Evolutionary conservation across 92 coral and sea anemone species (phyloP).

Genomic region (Paragorgia papillata): DNA sequence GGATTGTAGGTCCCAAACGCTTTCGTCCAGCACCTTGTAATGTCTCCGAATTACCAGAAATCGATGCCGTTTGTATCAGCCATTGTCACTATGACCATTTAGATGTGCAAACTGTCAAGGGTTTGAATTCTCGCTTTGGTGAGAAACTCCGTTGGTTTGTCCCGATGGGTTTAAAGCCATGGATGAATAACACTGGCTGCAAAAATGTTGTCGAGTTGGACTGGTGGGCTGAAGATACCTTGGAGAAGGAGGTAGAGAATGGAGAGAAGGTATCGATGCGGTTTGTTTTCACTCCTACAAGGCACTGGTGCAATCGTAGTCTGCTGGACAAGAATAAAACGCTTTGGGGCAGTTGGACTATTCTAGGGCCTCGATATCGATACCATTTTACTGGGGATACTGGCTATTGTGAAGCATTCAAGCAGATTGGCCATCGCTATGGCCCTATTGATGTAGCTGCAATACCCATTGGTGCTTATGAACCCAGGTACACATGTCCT

Average conservation of each 20-base stretch:
- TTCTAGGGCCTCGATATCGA: slow-evolving; percentile 77
- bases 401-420: slow-evolving; percentile 85
- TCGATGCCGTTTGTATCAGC: slow-evolving; percentile 92
- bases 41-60: slow-evolving; percentile 70
- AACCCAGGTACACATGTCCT: slow-evolving; percentile 70
- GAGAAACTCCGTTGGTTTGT: slow-evolving; percentile 73
- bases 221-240: slow-evolving; percentile 79
- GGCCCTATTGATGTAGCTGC: slow-evolving; percentile 98
- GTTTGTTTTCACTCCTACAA: slow-evolving; percentile 85
- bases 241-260: slow-evolving; percentile 32
- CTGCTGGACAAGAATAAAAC: slow-evolving; percentile 71
- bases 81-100: slow-evolving; percentile 95
- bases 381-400: slow-evolving; percentile 90
- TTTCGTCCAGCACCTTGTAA: slow-evolving; percentile 83
- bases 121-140: slow-evolving; percentile 66
- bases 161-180: slow-evolving; percentile 76
- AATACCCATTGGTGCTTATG: slow-evolving; percentile 94
- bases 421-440: slow-evolving; percentile 76
- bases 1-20: slow-evolving; percentile 61
- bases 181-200: slow-evolving; percentile 85
- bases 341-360: slow-evolving; percentile 94
- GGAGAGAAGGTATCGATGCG: slow-evolving; percentile 46
- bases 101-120: slow-evolving; percentile 65
- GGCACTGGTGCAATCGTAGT: slow-evolving; percentile 90
- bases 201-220: slow-evolving; percentile 77